Evolutionary conservation across 2,113 vertebrate genomes (phyloP).

Genomic region (Rhabdomys dilectus): DNA sequence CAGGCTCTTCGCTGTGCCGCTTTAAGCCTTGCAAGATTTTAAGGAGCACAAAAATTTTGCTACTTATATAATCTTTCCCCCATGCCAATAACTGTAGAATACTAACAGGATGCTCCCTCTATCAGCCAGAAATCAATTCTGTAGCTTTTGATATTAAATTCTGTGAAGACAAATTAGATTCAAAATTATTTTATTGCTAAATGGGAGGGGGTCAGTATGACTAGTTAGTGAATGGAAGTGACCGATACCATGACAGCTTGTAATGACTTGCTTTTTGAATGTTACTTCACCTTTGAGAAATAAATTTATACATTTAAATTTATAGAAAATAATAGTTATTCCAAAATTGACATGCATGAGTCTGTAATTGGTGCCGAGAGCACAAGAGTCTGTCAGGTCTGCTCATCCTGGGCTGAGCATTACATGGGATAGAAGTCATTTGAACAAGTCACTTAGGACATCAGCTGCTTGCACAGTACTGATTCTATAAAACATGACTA

Average conservation of each 20-base stretch:
- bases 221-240: constrained; percentile 45
- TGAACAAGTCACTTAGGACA: background rate
- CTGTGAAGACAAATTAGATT: constrained; percentile 46
- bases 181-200: constrained; percentile 49
- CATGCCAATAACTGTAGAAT: background rate
- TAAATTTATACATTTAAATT: background rate
- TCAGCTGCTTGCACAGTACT: background rate
- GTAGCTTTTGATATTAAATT: constrained; percentile 53
- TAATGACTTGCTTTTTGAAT: constrained; percentile 10
- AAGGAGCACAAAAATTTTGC: background rate
- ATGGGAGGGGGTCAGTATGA: background rate
- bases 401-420: background rate
- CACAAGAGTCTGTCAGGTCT: constrained; percentile 7
- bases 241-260: constrained; percentile 27
- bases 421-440: constrained; percentile 21
- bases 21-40: constrained; percentile 33
- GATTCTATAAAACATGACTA: background rate
- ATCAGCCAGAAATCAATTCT: constrained; percentile 25
- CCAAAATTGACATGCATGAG: constrained; percentile 22
- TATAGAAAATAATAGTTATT: constrained; percentile 56
- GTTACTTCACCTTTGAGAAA: constrained; percentile 23
- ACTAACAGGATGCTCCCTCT: background rate
- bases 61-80: background rate
- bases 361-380: constrained; percentile 24
- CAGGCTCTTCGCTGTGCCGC: background rate